These are phyloP conservation scores for Nomada goodeniana DNA, from an alignment of 2,888 invertebrate genomes.

Conservation along the genomic window DNA sequence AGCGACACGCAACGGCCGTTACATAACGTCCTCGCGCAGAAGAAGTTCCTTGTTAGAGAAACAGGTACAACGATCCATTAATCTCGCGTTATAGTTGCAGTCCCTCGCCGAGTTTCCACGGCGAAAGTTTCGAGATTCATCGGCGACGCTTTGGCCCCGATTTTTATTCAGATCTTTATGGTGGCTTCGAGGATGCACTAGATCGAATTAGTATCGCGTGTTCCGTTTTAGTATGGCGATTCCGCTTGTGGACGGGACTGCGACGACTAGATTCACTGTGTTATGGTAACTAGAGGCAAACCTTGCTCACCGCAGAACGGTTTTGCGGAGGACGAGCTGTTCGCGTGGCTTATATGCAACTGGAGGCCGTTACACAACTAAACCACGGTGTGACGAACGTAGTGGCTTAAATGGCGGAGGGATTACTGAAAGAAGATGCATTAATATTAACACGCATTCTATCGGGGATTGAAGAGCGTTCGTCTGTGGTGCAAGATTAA, in stretches of 20 bases:
- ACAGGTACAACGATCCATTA: background rate
- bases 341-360: conserved; percentile 49
- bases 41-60: too few relatives aligned
- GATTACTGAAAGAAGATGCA: conserved; percentile 26
- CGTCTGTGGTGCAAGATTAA: too few relatives aligned
- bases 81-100: background rate
- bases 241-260: background rate
- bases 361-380: conserved; percentile 52
- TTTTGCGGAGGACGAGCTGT: conserved; percentile 57
- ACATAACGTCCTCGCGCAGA: background rate
- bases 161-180: background rate
- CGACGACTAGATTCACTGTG: background rate
- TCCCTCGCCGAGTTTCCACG: background rate
- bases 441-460: conserved; percentile 38
- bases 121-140: background rate
- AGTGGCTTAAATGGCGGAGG: conserved; percentile 8
- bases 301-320: conserved; percentile 46
- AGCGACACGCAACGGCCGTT: background rate
- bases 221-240: background rate
- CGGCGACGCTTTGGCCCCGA: too few relatives aligned
- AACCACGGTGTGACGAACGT: conserved; percentile 24
- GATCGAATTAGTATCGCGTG: too few relatives aligned
- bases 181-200: background rate
- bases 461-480: conserved; percentile 22
- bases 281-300: conserved; percentile 47